These are phyloP conservation scores for Protosalanx chinensis DNA, from an alignment of 2,797 vertebrate species.

Conservation along the genomic window DNA sequence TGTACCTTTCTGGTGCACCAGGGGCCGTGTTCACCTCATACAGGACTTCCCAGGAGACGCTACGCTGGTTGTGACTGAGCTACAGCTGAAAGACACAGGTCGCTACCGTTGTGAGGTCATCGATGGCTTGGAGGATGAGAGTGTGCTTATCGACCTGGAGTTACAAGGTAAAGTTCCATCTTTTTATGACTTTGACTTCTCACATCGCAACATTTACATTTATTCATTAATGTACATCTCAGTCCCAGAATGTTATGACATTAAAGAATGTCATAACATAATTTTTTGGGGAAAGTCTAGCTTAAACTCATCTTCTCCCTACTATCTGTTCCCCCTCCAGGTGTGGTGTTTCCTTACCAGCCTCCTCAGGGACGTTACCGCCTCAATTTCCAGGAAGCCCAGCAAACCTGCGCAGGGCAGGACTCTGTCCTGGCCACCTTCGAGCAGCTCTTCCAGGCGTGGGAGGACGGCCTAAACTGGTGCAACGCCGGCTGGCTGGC, in stretches of 20 bases:
- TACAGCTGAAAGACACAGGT: constrained; percentile 77
- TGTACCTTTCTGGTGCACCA: constrained; percentile 15
- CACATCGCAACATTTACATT: background rate
- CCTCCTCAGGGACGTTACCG: constrained; percentile 77
- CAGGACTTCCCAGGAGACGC: constrained; percentile 59
- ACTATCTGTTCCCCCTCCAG: constrained; percentile 50
- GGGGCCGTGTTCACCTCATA: constrained; percentile 70
- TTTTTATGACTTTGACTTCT: too few relatives aligned
- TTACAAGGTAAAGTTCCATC: constrained; percentile 68
- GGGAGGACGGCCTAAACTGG: constrained; percentile 87
- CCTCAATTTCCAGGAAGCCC: constrained; percentile 79
- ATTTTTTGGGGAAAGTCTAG: too few relatives aligned
- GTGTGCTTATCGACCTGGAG: constrained; percentile 73
- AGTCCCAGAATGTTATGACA: too few relatives aligned
- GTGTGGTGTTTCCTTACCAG: constrained; percentile 89
- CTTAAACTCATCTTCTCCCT: too few relatives aligned
- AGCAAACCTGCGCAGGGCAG: constrained; percentile 77
- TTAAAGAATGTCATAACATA: too few relatives aligned
- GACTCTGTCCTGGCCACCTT: constrained; percentile 80
- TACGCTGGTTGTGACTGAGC: constrained; percentile 70
- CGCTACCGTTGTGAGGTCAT: constrained; percentile 85
- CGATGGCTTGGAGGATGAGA: constrained; percentile 84
- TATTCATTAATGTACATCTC: too few relatives aligned
- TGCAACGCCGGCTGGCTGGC: constrained; percentile 88
- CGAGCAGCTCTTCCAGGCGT: constrained; percentile 82